phyloP scores from a whole-genome alignment of 2,888 invertebrate genomes.

The Linnaemya vulpina region DNA sequence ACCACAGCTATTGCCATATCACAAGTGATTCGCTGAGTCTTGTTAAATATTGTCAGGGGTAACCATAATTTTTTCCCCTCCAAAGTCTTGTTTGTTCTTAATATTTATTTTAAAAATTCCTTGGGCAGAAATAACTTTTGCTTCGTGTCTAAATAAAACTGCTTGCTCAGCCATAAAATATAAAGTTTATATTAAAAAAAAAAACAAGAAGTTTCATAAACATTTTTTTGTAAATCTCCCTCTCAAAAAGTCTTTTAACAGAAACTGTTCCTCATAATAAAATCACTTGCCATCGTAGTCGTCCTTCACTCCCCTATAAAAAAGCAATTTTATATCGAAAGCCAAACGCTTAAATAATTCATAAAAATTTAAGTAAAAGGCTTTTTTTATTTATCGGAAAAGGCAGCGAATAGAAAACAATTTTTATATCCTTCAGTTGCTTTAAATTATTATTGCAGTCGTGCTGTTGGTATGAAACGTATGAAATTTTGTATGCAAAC shows the following conservation, averaged over 20 bases:
- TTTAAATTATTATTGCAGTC: background rate
- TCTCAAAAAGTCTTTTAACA: background rate
- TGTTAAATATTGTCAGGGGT: too few relatives aligned
- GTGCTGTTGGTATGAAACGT: background rate
- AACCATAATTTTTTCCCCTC: too few relatives aligned
- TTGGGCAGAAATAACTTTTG: too few relatives aligned
- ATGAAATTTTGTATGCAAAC: conserved; percentile 27
- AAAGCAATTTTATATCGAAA: background rate
- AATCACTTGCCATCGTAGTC: background rate
- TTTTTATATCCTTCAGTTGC: background rate
- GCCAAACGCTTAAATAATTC: background rate
- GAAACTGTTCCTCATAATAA: background rate
- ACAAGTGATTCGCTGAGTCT: too few relatives aligned
- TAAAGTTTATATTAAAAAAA: background rate
- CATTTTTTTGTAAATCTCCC: too few relatives aligned
- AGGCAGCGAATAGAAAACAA: background rate
- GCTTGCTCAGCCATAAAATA: too few relatives aligned
- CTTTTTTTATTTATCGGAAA: background rate
- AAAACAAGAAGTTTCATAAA: background rate
- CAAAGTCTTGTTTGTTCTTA: too few relatives aligned
- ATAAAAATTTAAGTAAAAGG: background rate
- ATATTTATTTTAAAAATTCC: too few relatives aligned
- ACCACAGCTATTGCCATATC: too few relatives aligned
- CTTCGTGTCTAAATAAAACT: too few relatives aligned
- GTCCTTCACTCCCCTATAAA: background rate